Evolutionary conservation across 2,888 invertebrate species (phyloP).

Genomic region (Apamea epomidion): DNA sequence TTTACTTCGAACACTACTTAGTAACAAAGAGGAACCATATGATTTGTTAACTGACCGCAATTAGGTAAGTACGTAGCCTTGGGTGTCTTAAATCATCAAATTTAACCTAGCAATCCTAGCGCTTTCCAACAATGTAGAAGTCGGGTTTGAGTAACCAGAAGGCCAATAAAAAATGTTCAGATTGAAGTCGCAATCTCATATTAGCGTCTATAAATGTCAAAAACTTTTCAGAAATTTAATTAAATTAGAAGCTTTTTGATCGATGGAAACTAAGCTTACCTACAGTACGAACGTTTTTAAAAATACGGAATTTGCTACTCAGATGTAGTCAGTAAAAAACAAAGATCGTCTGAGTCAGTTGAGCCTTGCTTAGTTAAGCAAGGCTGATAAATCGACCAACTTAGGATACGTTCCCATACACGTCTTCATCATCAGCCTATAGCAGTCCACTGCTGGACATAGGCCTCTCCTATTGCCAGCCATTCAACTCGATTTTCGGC

Average conservation of each 20-base stretch:
- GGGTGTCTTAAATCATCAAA: not conserved
- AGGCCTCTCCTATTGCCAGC: too few relatives aligned
- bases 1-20: not conserved
- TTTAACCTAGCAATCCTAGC: not conserved
- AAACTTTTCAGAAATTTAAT: not conserved
- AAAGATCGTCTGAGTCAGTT: too few relatives aligned
- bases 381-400: too few relatives aligned
- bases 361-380: too few relatives aligned
- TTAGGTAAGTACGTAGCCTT: not conserved
- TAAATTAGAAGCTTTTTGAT: not conserved
- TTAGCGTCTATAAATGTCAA: not conserved
- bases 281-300: not conserved
- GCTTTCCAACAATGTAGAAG: not conserved
- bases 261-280: not conserved
- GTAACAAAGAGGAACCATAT: not conserved
- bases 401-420: too few relatives aligned
- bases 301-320: not conserved
- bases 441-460: too few relatives aligned
- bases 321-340: too few relatives aligned
- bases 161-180: not conserved
- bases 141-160: not conserved
- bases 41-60: not conserved
- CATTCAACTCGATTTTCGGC: too few relatives aligned
- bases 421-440: too few relatives aligned
- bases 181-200: not conserved